These are phyloP conservation scores for Hofmannophila pseudospretella DNA, from an alignment of 2,888 invertebrate species.

Conservation along the genomic window DNA sequence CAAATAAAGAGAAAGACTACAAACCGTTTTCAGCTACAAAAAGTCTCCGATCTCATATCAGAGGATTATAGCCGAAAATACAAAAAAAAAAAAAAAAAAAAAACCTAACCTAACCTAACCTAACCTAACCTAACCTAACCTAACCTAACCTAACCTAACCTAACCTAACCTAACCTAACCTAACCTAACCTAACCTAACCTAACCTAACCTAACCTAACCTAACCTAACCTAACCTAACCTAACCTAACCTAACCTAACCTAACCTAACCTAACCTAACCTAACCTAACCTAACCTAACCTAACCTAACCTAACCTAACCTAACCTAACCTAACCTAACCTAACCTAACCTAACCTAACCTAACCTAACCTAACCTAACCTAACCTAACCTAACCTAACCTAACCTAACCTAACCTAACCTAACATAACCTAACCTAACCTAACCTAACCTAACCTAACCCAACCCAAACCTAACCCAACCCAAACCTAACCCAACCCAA, in stretches of 20 bases:
- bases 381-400: constrained; percentile 3
- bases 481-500: too few species aligned
- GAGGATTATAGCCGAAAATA: too few species aligned
- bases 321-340: constrained; percentile 7
- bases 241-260: constrained; percentile 17
- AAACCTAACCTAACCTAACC: too few species aligned
- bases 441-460: too few species aligned
- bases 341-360: constrained; percentile 12
- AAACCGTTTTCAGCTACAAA: too few species aligned
- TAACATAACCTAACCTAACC: too few species aligned
- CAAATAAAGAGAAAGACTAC: too few species aligned
- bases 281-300: constrained; percentile 10
- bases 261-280: constrained; percentile 17
- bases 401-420: constrained; percentile 1
- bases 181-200: constrained; percentile 18
- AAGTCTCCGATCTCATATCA: too few species aligned
- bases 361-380: constrained; percentile 10
- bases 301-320: constrained; percentile 6
- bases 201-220: constrained; percentile 19
- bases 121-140: constrained; percentile 9
- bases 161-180: constrained; percentile 9
- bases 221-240: constrained; percentile 18
- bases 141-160: constrained; percentile 6
- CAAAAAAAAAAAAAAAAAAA: too few species aligned
- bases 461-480: too few species aligned